These are phyloP conservation scores for Enteromius mattozi DNA, from an alignment of 2,797 vertebrate species.

Conservation along the genomic window DNA sequence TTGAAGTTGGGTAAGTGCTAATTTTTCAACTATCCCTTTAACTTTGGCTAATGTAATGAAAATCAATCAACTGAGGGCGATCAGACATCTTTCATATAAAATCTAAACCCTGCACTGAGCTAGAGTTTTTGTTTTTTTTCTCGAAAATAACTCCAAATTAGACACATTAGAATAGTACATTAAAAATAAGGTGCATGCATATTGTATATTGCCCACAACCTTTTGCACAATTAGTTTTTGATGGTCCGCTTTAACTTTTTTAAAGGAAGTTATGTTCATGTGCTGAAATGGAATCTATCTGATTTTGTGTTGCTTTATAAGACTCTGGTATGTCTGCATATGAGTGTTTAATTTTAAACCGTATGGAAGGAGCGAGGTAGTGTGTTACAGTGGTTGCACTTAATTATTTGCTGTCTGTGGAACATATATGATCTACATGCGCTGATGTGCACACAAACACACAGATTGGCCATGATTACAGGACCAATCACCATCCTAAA, in stretches of 20 bases:
- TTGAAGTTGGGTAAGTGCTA: neutral
- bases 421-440: neutral
- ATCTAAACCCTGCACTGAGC: neutral
- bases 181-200: neutral
- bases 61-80: neutral
- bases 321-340: neutral
- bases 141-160: neutral
- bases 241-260: neutral
- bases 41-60: neutral
- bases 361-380: neutral
- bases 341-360: neutral
- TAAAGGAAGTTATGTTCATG: neutral
- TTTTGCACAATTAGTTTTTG: neutral
- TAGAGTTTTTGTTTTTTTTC: neutral
- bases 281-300: neutral
- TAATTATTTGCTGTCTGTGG: neutral
- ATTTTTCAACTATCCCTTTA: neutral
- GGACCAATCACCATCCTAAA: conserved; percentile 26
- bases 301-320: neutral
- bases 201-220: neutral
- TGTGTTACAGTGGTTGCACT: neutral
- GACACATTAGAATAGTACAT: neutral
- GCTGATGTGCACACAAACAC: conserved; percentile 7
- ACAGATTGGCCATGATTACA: conserved; percentile 28
- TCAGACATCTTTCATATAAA: too few relatives aligned